Evolutionary conservation across 2,113 vertebrate species (phyloP).

Genomic region (Lonchura striata): DNA sequence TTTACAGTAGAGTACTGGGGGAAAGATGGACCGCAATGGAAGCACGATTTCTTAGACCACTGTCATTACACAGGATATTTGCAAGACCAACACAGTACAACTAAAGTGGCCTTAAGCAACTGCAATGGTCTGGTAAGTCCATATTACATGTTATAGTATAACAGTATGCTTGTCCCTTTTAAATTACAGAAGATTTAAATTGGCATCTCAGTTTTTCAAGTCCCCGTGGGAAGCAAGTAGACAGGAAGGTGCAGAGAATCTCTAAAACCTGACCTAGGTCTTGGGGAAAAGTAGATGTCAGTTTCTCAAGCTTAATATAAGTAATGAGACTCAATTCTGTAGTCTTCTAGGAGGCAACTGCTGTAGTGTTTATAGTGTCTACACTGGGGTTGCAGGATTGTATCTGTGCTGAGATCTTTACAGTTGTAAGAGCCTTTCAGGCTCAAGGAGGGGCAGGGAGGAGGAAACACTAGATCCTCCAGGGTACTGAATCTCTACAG

Average conservation of each 20-base stretch:
- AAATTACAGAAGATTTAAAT: neutral
- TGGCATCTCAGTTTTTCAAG: neutral
- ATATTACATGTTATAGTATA: neutral
- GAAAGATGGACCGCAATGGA: slow-evolving; percentile 50
- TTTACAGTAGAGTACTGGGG: slow-evolving; percentile 99
- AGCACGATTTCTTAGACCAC: slow-evolving; percentile 25
- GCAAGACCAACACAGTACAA: slow-evolving; percentile 7
- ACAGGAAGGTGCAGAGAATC: neutral
- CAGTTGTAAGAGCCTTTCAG: neutral
- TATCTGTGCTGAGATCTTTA: neutral
- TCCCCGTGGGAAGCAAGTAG: neutral
- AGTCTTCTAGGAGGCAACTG: neutral
- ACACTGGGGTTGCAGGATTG: neutral
- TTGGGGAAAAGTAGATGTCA: neutral
- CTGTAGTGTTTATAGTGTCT: neutral
- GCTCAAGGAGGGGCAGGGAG: accelerated
- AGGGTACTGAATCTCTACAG: neutral
- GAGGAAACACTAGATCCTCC: neutral
- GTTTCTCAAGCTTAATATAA: neutral
- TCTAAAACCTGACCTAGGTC: neutral
- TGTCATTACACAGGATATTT: slow-evolving; percentile 37
- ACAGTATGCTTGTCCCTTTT: neutral
- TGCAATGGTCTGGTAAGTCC: slow-evolving; percentile 36
- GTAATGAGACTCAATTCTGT: neutral
- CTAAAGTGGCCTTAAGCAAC: slow-evolving; percentile 33